phyloP scores from a whole-genome alignment of 2,888 invertebrate species.

The Timema podura region DNA sequence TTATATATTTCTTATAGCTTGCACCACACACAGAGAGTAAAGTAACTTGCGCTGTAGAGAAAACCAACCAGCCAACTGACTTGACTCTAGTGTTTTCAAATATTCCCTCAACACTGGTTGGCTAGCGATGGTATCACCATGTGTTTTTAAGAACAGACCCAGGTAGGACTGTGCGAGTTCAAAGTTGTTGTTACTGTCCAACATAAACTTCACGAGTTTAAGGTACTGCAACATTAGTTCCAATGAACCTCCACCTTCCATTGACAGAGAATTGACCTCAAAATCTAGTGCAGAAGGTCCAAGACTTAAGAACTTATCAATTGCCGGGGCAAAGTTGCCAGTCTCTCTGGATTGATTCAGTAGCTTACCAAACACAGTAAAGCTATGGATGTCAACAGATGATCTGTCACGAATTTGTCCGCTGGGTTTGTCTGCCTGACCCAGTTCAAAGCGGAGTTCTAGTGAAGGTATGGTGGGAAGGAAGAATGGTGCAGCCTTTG shows the following conservation, averaged over 20 bases:
- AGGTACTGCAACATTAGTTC: slow-evolving; percentile 74
- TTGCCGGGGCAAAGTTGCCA: slow-evolving; percentile 53
- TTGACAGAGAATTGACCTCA: slow-evolving; percentile 76
- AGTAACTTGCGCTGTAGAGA: slow-evolving; percentile 63
- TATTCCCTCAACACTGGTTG: slow-evolving; percentile 52
- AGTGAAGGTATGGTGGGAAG: slow-evolving; percentile 84
- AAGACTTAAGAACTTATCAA: slow-evolving; percentile 63
- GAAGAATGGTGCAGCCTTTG: slow-evolving; percentile 93
- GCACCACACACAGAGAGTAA: slow-evolving; percentile 71
- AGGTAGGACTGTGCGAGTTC: slow-evolving; percentile 89
- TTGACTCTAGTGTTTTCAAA: slow-evolving; percentile 55
- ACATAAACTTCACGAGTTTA: slow-evolving; percentile 63
- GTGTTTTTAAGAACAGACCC: slow-evolving; percentile 78
- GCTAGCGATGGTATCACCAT: slow-evolving; percentile 58
- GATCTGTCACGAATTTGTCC: slow-evolving; percentile 51
- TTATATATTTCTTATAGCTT: slow-evolving; percentile 62
- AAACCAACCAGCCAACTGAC: slow-evolving; percentile 61
- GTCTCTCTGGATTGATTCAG: slow-evolving; percentile 51
- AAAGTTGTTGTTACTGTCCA: slow-evolving; percentile 74
- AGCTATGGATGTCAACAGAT: slow-evolving; percentile 58
- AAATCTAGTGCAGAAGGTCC: slow-evolving; percentile 83
- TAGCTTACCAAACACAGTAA: slow-evolving; percentile 65
- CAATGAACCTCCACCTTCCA: slow-evolving; percentile 67
- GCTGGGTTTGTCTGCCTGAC: slow-evolving; percentile 43
- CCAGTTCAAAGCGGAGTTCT: slow-evolving; percentile 74